Base-by-base conservation (phyloP, 2,797 vertebrate species). In the Sciurus carolinensis region DNA sequence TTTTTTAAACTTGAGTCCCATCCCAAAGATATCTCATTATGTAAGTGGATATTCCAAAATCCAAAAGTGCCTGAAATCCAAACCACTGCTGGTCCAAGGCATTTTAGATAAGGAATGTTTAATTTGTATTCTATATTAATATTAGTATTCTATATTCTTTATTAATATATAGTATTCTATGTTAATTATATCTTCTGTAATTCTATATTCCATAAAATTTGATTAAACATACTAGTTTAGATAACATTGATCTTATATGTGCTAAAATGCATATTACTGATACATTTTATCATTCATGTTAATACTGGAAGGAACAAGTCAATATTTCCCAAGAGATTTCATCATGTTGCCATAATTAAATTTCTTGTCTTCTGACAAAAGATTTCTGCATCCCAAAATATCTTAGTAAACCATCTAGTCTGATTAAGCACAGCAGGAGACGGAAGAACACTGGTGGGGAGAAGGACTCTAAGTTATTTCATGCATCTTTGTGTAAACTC, bases 171-270 rank as follows among this genome's bases (percentile, higher is more conserved):
- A 36, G 36, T 36, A 36, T 36, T 36, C 36, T 36, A 36, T 36
- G 36, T 36, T 2, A 36, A 36, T 36, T 36, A 36, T 36, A 36
- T 36, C 36, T 36, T 36, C 36, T 36, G 36, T 36, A 36, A 36
- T 36, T 36, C 36, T 36, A 36, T 36, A 36, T 36, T 36, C 36
- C 36, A 18, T 57, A 57, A 57, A 80, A 82, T 83, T 77, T 94
- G 81, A 44, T n/a, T 94, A 91, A 71, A 18, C 44, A 62, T 72
- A 72, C 17, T 94, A 67, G 67, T 80, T 72, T 95, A 96, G 89
- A 8, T 83, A 64, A 59, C 36, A 50, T 22, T 83, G 30, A 82
- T 59, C n/a, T 57, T 36, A 57, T 44, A 72, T 80, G 62, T 54
- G 13, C 39, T 67, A n/a, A 30, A 71, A 50, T 66, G 9, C 80